Base-by-base conservation (phyloP, 2,888 invertebrate genomes). In the Tipula vernalis region DNA sequence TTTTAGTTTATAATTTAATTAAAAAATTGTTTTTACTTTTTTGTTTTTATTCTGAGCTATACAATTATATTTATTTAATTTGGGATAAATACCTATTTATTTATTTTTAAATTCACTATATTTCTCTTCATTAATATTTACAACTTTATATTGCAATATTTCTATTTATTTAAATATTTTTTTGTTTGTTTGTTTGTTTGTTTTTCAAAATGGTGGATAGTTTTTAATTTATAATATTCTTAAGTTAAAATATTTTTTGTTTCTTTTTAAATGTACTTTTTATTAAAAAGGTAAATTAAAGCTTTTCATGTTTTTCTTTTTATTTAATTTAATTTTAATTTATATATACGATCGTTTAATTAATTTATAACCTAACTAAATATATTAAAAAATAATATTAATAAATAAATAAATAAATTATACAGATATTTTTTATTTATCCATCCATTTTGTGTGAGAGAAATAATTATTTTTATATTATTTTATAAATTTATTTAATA, bases 321-420 rank as follows among this genome's bases (percentile, higher is more conserved):
- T 83, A 87, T 88, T 88, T 88, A 87, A 36, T 88, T 87, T 88
- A 88, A 87, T 88, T 88, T 88, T 89, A 88, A 44, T 87, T 51
- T 87, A 87, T 87, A 87, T 88, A 28, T 36, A 44, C 44, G n/a
- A 47, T 86, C 47, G 28, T 88, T 87, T 87, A 88, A 87, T 87
- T 85, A 28, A 85, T 85, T 85, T 85, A 28, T 85, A 71, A 71
- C 71, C 71, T 71, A 71, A 71, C 71, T 71, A 71, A 71, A 71
- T 71, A 71, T 28, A 71, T 71, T 71, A 28, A 71, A 71, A 47
- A 28, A 18, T 71, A 71, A 71, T 71, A 71, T 28, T 18, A 18
- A 39, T 42, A 42, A 85, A 12, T 42, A 42, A 85, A 85, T 85
- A 42, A 42, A 15, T 85, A 85, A 85, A 42, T 36, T 71, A 86